These are phyloP conservation scores for Falco peregrinus DNA, from an alignment of 2,797 vertebrate genomes.

Conservation along the genomic window DNA sequence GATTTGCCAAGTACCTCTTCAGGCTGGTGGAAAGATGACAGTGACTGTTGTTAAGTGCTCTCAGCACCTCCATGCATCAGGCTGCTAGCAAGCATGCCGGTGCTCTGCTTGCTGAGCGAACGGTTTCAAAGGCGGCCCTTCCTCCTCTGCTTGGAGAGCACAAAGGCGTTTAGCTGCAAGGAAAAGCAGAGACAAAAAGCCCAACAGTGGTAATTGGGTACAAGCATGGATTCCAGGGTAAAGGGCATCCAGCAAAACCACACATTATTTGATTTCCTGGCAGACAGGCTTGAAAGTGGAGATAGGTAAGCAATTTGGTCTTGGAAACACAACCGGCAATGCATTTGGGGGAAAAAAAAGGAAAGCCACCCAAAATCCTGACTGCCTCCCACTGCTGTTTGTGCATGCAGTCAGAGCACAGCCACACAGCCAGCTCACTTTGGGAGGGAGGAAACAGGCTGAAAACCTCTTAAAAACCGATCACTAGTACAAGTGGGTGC, in stretches of 20 bases:
- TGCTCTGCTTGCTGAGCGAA: not conserved
- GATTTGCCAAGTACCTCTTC: slow-evolving; percentile 30
- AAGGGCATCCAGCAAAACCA: not conserved
- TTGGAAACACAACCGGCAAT: not conserved
- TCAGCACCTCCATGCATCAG: not conserved
- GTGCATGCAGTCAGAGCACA: not conserved
- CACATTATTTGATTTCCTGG: not conserved
- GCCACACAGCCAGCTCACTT: not conserved
- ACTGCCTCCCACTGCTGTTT: fast-evolving
- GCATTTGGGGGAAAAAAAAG: not conserved
- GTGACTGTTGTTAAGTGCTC: not conserved
- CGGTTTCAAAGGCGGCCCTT: not conserved
- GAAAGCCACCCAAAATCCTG: not conserved
- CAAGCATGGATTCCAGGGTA: not conserved
- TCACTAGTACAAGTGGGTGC: not conserved
- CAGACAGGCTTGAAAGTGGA: not conserved
- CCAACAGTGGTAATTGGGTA: fast-evolving
- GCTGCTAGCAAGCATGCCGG: not conserved
- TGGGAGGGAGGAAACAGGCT: not conserved
- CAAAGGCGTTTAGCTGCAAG: not conserved
- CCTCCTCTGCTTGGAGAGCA: not conserved
- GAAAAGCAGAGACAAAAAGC: not conserved
- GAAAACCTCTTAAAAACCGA: not conserved
- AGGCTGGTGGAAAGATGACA: not conserved
- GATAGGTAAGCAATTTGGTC: not conserved